Evolutionary conservation across 1,140 invertebrate species (phyloP).

Genomic region (Drosophila sulfurigaster): DNA sequence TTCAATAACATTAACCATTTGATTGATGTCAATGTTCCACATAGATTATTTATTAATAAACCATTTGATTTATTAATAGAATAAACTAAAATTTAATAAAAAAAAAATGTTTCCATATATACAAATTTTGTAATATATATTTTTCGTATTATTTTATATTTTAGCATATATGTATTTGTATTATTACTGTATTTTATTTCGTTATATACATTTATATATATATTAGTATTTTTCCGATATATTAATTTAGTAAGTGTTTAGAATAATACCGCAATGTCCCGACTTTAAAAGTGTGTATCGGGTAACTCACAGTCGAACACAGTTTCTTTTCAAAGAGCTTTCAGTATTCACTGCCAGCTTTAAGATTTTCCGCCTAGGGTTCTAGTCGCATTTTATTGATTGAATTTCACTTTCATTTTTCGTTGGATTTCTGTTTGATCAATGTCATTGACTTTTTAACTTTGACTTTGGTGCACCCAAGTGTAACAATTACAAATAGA

Average conservation of each 20-base stretch:
- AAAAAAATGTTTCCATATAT: too few species aligned
- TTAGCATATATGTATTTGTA: neutral
- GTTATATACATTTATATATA: neutral
- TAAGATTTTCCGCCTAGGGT: neutral
- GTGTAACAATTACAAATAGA: constrained; percentile 67
- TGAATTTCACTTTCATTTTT: constrained; percentile 60
- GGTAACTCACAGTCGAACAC: too few species aligned
- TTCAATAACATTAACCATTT: neutral
- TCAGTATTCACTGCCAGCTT: neutral
- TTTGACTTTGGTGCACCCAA: constrained; percentile 76
- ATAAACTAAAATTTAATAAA: too few species aligned
- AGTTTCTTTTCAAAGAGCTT: neutral
- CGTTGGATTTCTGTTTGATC: constrained; percentile 51
- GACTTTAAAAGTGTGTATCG: too few species aligned
- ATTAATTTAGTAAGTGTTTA: too few species aligned
- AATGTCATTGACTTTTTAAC: constrained; percentile 77
- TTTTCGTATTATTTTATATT: neutral
- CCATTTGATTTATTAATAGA: neutral
- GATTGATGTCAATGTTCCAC: neutral
- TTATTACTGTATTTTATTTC: neutral
- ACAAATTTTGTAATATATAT: too few species aligned
- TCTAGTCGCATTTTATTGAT: constrained; percentile 61
- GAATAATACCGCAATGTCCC: too few species aligned
- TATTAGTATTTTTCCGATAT: too few species aligned
- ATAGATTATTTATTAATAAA: neutral